These are phyloP conservation scores for Acyrthosiphon pisum DNA, from an alignment of 1,140 invertebrate genomes.

Conservation along the genomic window DNA sequence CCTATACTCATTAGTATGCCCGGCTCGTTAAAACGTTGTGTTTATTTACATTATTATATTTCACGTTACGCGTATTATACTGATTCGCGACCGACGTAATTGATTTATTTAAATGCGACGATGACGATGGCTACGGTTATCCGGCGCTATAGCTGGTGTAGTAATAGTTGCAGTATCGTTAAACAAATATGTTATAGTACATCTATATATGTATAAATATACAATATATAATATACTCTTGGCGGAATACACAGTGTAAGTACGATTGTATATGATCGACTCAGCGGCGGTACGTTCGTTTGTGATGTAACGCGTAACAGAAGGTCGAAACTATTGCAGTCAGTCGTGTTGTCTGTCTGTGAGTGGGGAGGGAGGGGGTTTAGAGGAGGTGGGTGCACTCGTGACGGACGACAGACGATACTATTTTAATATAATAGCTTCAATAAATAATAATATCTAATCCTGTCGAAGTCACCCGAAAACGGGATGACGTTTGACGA, in stretches of 20 bases:
- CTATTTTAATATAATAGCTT: background rate
- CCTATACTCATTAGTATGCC: background rate
- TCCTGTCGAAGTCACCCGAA: background rate
- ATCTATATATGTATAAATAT: background rate
- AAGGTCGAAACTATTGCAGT: conserved; percentile 15
- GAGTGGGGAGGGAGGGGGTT: background rate
- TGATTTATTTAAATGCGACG: conserved; percentile 20
- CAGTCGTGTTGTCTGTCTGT: background rate
- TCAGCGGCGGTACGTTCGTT: background rate
- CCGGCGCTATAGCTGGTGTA: background rate
- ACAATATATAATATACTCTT: background rate
- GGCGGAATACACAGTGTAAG: background rate
- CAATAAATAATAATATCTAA: background rate
- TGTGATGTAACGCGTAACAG: background rate
- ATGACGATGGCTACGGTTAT: background rate
- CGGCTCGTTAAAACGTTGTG: background rate
- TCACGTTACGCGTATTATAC: background rate
- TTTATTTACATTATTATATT: background rate
- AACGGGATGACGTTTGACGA: background rate
- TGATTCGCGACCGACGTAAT: background rate
- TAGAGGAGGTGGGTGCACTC: background rate
- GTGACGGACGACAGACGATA: background rate
- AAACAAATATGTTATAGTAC: background rate
- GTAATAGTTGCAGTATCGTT: background rate
- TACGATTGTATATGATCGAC: background rate